Conservation (phyloP, 2,113 vertebrate species). For the Sprattus sprattus region DNA sequence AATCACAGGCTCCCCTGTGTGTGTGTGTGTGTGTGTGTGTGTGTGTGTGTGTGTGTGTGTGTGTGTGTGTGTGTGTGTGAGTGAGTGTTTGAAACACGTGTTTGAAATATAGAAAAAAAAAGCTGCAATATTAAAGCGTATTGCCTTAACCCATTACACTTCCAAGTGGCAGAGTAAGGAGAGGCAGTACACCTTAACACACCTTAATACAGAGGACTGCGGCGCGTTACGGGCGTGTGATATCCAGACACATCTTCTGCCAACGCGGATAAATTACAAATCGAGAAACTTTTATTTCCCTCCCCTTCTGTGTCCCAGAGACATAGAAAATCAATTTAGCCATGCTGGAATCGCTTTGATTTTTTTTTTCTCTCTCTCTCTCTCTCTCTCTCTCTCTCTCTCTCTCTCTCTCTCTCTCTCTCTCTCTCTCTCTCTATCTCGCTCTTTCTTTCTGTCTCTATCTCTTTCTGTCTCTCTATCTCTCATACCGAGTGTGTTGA, state of each 20-base stretch:
- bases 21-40: constrained; percentile 11
- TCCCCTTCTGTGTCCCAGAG: background rate
- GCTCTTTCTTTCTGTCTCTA: background rate
- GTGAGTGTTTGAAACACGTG: background rate
- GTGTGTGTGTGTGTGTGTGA: background rate
- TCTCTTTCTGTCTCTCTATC: background rate
- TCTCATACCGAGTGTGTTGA: background rate
- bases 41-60: background rate
- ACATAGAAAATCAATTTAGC: background rate
- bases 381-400: background rate
- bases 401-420: background rate
- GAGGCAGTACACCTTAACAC: background rate
- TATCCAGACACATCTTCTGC: background rate
- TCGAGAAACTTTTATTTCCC: background rate
- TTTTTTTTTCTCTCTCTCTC: background rate
- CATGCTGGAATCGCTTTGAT: background rate
- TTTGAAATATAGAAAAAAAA: background rate
- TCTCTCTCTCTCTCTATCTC: background rate
- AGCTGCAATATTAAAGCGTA: background rate
- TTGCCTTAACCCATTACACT: background rate
- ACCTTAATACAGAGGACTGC: background rate
- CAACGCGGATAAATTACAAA: background rate
- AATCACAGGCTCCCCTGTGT: constrained; percentile 9
- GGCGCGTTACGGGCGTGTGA: background rate
- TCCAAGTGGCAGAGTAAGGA: background rate